Conservation (phyloP, 2,113 vertebrate genomes). For the Paedocypris sp. region DNA sequence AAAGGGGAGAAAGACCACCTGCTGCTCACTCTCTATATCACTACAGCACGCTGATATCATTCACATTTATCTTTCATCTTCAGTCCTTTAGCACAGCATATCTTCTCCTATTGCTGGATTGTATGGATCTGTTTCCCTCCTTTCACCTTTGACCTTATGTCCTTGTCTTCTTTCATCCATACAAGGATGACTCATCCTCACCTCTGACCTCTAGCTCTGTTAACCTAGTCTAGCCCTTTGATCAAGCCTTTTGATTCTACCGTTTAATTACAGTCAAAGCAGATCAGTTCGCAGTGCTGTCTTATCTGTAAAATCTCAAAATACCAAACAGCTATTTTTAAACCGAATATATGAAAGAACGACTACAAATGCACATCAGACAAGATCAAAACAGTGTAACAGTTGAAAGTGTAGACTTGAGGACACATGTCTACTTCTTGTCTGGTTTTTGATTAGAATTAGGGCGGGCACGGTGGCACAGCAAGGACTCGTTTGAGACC, state of each 20-base stretch:
- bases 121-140: not conserved
- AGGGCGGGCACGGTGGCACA: too few relatives aligned
- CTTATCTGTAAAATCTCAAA: too few relatives aligned
- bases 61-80: not conserved
- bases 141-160: constrained; percentile 7
- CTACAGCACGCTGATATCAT: not conserved
- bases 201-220: not conserved
- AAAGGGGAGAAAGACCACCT: not conserved
- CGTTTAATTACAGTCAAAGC: not conserved
- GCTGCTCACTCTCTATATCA: not conserved
- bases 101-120: not conserved
- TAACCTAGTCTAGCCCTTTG: not conserved
- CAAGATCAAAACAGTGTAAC: too few relatives aligned
- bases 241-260: not conserved
- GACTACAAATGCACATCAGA: too few relatives aligned
- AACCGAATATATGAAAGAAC: too few relatives aligned
- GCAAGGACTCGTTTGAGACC: too few relatives aligned
- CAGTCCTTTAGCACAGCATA: not conserved
- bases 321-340: too few relatives aligned
- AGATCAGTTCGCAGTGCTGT: too few relatives aligned
- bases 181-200: constrained; percentile 7
- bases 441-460: too few relatives aligned
- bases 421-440: too few relatives aligned
- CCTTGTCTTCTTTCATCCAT: constrained; percentile 6
- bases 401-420: too few relatives aligned